These are phyloP conservation scores for Buceros bicornis DNA, from an alignment of 2,797 vertebrate species.

Conservation along the genomic window DNA sequence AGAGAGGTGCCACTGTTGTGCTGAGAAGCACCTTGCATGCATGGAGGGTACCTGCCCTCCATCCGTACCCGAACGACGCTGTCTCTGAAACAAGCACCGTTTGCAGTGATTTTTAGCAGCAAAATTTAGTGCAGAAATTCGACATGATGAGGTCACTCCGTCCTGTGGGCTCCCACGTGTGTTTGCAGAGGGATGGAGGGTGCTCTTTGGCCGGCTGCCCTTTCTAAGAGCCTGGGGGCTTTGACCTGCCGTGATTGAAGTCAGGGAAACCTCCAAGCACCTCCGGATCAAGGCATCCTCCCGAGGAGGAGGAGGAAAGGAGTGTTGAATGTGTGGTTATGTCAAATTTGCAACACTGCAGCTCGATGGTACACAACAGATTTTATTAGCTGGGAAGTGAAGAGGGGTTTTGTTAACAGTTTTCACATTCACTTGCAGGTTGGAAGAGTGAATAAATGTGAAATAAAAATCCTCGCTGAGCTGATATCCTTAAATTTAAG, in stretches of 20 bases:
- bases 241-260: background rate
- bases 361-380: background rate
- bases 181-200: background rate
- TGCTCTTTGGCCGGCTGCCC: background rate
- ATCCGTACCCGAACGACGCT: accelerated
- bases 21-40: background rate
- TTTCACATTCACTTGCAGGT: background rate
- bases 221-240: background rate
- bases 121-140: background rate
- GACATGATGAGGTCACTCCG: accelerated
- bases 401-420: background rate
- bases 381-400: background rate
- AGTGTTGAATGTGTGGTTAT: background rate
- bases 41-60: background rate
- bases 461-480: constrained; percentile 12
- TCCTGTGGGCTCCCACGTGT: accelerated
- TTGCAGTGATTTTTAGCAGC: background rate
- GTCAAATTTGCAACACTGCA: background rate
- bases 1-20: accelerated
- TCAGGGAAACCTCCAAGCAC: background rate
- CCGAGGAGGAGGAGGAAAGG: background rate
- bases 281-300: background rate
- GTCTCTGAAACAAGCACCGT: accelerated
- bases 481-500: constrained; percentile 26
- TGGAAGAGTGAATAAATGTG: constrained; percentile 21